Conservation (phyloP, 2,797 vertebrate species). For the Tadarida brasiliensis region DNA sequence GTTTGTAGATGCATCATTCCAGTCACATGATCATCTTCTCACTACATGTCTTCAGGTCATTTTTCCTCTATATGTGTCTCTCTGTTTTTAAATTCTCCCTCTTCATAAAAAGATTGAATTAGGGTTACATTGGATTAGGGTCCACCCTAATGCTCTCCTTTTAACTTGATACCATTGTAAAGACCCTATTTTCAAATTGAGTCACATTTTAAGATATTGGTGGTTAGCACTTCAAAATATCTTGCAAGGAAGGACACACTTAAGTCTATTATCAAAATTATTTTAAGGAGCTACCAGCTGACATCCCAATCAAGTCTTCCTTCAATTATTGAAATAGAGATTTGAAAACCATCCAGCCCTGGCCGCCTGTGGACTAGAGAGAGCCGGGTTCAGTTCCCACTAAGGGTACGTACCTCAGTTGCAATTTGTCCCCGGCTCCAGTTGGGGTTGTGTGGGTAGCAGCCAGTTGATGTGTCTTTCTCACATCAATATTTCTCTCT, state of each 20-base stretch:
- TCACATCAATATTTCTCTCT: no score
- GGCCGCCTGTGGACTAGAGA: no score
- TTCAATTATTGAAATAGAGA: constrained; percentile 5
- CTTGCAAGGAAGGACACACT: neutral
- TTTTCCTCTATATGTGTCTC: neutral
- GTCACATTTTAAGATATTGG: neutral
- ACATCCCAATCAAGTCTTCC: neutral
- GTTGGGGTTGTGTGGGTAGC: no score
- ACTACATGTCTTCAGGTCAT: neutral
- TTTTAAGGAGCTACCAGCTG: neutral
- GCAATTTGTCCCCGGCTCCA: no score
- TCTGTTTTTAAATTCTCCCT: neutral
- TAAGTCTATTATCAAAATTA: neutral
- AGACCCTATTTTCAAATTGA: neutral
- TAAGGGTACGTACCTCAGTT: no score
- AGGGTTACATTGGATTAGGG: neutral
- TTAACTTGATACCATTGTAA: neutral
- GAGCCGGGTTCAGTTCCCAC: no score
- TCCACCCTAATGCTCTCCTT: neutral
- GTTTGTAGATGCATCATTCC: neutral
- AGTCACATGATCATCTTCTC: neutral
- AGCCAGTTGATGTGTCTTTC: no score
- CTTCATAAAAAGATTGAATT: neutral
- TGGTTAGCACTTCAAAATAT: neutral
- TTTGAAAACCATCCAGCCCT: neutral